Percentiles rank a stretch among this genome's conserved stretches.
Evolutionary conservation across 2,113 vertebrate genomes (phyloP).

Genomic region (Jacana jacana): DNA sequence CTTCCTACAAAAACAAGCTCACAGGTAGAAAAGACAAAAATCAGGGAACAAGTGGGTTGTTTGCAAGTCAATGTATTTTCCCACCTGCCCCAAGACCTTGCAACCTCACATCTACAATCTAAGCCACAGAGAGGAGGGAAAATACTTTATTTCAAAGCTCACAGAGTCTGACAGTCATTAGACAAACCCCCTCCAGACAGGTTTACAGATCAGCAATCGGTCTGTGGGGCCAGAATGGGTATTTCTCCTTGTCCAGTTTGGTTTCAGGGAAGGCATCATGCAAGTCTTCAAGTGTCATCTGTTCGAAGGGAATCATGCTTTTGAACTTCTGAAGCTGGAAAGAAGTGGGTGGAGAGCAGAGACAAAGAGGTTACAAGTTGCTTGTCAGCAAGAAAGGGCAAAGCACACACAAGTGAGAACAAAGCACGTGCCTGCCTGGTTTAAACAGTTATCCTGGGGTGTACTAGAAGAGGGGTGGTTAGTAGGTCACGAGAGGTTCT

Average conservation of each 20-base stretch:
- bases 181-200: background rate
- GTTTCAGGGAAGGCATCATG: slow-evolving; percentile 87
- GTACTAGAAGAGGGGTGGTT: no score
- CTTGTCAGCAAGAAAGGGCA: background rate
- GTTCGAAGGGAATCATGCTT: slow-evolving; percentile 93
- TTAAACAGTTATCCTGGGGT: no score
- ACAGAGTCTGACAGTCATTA: background rate
- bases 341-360: background rate
- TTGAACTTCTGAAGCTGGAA: slow-evolving; percentile 84
- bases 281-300: slow-evolving; percentile 91
- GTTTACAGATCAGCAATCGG: slow-evolving; percentile 85
- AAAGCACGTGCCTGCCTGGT: background rate
- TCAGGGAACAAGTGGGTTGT: background rate
- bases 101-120: background rate
- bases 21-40: background rate
- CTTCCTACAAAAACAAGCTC: background rate
- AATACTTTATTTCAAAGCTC: slow-evolving; percentile 61
- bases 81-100: background rate
- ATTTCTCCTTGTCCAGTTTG: slow-evolving; percentile 86
- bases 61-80: background rate
- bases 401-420: background rate
- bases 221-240: slow-evolving; percentile 91
- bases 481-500: no score
- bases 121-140: background rate
- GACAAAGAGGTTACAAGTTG: background rate